Percentiles rank a stretch among this genome's conserved stretches.
phyloP scores from a whole-genome alignment of 2,113 vertebrate genomes.

The Chloebia gouldiae region DNA sequence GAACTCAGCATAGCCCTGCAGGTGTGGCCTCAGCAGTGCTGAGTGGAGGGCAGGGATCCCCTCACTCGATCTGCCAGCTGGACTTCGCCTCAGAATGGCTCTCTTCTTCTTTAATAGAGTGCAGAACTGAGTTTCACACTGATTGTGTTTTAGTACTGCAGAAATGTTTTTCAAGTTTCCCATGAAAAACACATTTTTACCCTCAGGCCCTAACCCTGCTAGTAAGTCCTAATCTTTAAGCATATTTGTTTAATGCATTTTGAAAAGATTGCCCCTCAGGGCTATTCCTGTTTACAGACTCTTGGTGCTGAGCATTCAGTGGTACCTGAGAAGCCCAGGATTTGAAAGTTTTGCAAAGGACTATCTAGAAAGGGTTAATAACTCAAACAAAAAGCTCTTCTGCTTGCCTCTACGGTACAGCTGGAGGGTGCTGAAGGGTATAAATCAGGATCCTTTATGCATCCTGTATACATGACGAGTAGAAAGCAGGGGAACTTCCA shows the following conservation, averaged over 20 bases:
- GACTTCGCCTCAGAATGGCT: neutral
- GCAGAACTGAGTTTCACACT: neutral
- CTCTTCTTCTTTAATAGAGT: neutral
- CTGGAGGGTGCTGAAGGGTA: neutral
- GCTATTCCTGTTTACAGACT: neutral
- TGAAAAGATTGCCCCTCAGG: neutral
- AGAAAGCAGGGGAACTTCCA: neutral
- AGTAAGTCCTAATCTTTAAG: neutral
- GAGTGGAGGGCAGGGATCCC: neutral
- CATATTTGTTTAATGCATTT: neutral
- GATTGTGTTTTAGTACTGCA: neutral
- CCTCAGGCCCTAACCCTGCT: neutral
- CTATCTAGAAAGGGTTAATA: neutral
- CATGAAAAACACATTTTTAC: neutral
- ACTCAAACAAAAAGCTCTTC: neutral
- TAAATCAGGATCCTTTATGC: neutral
- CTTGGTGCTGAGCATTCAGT: neutral
- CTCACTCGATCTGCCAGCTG: neutral
- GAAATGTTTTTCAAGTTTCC: neutral
- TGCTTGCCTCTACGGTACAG: neutral
- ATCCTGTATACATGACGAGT: rapidly evolving
- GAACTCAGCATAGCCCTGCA: neutral
- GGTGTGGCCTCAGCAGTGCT: neutral
- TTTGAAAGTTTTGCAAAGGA: neutral
- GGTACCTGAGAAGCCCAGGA: neutral